These are phyloP conservation scores for Burhinus bistriatus DNA, from an alignment of 2,113 vertebrate genomes.

Conservation along the genomic window DNA sequence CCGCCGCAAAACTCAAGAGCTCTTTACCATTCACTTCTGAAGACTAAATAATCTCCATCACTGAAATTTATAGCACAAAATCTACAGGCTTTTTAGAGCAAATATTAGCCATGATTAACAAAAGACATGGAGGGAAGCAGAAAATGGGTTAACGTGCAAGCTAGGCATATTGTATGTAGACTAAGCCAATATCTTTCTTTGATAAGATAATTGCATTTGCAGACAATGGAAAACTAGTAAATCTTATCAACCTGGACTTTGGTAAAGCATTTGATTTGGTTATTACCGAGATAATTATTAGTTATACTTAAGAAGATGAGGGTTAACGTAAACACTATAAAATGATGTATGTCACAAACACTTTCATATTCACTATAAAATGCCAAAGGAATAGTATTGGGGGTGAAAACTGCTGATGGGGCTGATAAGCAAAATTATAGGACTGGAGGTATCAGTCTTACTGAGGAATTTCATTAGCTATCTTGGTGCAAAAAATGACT, in stretches of 20 bases:
- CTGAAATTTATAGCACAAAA: neutral
- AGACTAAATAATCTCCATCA: neutral
- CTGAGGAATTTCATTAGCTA: neutral
- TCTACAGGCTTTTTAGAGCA: neutral
- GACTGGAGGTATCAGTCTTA: neutral
- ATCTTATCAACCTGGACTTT: constrained; percentile 37
- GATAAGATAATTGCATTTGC: neutral
- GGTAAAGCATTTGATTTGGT: neutral
- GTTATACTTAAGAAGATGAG: neutral
- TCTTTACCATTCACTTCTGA: neutral
- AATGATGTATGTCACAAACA: too few species aligned
- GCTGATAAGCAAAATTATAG: neutral
- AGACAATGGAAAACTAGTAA: neutral
- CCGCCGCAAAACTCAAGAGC: neutral
- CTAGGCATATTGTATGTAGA: neutral
- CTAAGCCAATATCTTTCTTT: neutral
- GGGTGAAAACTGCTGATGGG: neutral
- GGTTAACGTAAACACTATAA: neutral
- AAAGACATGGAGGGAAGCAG: neutral
- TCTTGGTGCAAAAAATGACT: neutral
- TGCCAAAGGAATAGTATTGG: neutral
- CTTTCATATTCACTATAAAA: neutral
- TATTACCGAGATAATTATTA: neutral
- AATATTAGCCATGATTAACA: neutral
- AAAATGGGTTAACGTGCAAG: neutral